Evolutionary conservation across 2,113 vertebrate species (phyloP), one percentile per base, ranked within the genome.

Genomic region (Chloropsis cyanopogon): DNA sequence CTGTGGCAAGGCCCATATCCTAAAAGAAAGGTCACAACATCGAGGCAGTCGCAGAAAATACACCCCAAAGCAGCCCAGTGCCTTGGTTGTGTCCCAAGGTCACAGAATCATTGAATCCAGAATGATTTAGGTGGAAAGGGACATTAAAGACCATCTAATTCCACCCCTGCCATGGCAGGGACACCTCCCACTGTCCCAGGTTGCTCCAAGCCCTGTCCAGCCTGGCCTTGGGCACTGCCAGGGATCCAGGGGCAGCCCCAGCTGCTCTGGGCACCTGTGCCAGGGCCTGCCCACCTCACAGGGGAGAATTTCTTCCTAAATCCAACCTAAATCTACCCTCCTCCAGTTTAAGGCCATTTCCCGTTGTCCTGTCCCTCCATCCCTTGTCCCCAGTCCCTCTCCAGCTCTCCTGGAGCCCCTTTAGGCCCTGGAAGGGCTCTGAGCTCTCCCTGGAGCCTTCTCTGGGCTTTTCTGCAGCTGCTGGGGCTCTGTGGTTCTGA

Each of bases 401-500:
- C 16, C 61, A 61, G 47, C 47, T 76, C 14, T 47, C 31, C 5
- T 54, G 63, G 54, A 49, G 17, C n/a, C 3, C 14, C 10, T 76
- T 47, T 4, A 49, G 63, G 9, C 20, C 0, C n/a, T 61, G 54
- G 24, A 9, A 76, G 7, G 29, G 31, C 47, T 49, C 41, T 61
- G 33, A 76, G 46, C 1, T 53, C 20, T 35, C 54, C 60, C 29
- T 3, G 4, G 44, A 52, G 7, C 0, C 33, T 44, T 44, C 11
- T 59, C 39, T 14, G 6, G 82, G 35, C 16, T 47, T 23, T 73
- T 4, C 53, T 26, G 37, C 37, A 23, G 23, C 2, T 49, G 4
- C 3, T 6, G 5, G 33, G 15, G 33, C 69, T 71, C 26, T 15
- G 20, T 1, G 3, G 0, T 54, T 57, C n/a, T 7, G 0, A 0